A percentile compares a stretch with the other conserved stretches of the same genome.
Evolutionary conservation across 1,140 invertebrate species (phyloP).

Genomic region (Drosophila malerkotliana): DNA sequence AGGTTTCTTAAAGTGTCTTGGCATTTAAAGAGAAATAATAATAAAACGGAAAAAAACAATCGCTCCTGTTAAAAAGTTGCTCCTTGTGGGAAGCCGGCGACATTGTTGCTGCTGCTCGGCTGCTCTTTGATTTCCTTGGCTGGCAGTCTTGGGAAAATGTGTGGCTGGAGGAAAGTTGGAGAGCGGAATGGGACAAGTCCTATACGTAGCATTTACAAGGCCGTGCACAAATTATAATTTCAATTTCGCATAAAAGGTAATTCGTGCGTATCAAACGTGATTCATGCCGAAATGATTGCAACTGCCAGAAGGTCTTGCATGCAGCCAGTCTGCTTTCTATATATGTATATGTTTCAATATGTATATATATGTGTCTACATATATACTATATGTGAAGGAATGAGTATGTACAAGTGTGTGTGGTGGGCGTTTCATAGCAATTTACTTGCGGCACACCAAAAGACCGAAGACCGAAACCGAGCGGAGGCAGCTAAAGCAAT

Average conservation of each 20-base stretch:
- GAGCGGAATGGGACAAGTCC: background rate
- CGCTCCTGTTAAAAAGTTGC: constrained; percentile 64
- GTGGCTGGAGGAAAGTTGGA: background rate
- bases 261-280: constrained; percentile 84
- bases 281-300: constrained; percentile 80
- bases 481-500: constrained; percentile 37
- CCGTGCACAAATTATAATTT: constrained; percentile 83
- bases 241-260: constrained; percentile 83
- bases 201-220: constrained; percentile 57
- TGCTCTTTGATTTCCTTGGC: constrained; percentile 43
- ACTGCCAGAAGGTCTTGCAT: constrained; percentile 67
- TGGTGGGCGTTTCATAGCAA: constrained; percentile 70
- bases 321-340: constrained; percentile 32
- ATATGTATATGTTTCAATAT: constrained; percentile 1
- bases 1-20: constrained; percentile 13
- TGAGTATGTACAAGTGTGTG: constrained; percentile 18
- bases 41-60: constrained; percentile 52
- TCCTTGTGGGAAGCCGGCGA: constrained; percentile 60
- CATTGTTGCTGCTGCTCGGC: constrained; percentile 56
- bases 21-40: constrained; percentile 17
- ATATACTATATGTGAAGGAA: constrained; percentile 10
- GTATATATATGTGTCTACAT: constrained; percentile 10
- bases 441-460: constrained; percentile 72
- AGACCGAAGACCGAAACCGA: constrained; percentile 40
- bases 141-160: constrained; percentile 9